phyloP scores from a whole-genome alignment of 2,888 invertebrate species.

The Agrotis segetum region DNA sequence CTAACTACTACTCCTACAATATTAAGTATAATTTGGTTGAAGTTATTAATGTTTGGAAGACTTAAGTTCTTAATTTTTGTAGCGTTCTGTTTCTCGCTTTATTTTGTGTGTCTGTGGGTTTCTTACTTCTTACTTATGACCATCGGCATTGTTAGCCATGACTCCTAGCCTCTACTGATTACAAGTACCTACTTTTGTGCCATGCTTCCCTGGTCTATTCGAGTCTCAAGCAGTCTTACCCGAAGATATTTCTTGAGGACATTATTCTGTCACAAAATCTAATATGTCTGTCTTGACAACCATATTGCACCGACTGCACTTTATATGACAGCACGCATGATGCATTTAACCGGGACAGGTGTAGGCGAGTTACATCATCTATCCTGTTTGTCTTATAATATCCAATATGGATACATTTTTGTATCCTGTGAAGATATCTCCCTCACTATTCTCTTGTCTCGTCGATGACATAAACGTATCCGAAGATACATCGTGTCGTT shows the following conservation, averaged over 20 bases:
- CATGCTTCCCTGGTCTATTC: too few relatives aligned
- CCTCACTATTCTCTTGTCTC: slow-evolving; percentile 17
- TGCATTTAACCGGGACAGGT: slow-evolving; percentile 12
- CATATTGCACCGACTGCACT: slow-evolving; percentile 14
- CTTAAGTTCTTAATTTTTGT: too few relatives aligned
- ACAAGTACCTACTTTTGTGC: too few relatives aligned
- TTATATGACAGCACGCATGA: slow-evolving; percentile 10
- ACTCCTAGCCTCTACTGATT: too few relatives aligned
- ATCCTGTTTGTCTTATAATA: slow-evolving; percentile 34
- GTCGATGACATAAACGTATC: slow-evolving; percentile 30
- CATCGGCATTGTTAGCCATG: too few relatives aligned
- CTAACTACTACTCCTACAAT: too few relatives aligned
- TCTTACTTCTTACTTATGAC: too few relatives aligned
- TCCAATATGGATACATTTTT: slow-evolving; percentile 30
- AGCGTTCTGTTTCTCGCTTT: too few relatives aligned
- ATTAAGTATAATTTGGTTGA: too few relatives aligned
- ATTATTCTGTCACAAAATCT: not conserved
- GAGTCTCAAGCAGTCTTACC: not conserved
- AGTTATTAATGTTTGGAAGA: too few relatives aligned
- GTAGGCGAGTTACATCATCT: slow-evolving; percentile 49
- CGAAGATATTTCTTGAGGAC: not conserved
- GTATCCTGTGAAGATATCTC: slow-evolving; percentile 25
- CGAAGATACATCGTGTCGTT: slow-evolving; percentile 18
- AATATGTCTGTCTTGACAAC: slow-evolving; percentile 23
- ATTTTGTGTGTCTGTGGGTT: too few relatives aligned